Evolutionary conservation across 2,888 invertebrate genomes (phyloP), one percentile per base, ranked within the genome.

Genomic region (Heliconius hortense): DNA sequence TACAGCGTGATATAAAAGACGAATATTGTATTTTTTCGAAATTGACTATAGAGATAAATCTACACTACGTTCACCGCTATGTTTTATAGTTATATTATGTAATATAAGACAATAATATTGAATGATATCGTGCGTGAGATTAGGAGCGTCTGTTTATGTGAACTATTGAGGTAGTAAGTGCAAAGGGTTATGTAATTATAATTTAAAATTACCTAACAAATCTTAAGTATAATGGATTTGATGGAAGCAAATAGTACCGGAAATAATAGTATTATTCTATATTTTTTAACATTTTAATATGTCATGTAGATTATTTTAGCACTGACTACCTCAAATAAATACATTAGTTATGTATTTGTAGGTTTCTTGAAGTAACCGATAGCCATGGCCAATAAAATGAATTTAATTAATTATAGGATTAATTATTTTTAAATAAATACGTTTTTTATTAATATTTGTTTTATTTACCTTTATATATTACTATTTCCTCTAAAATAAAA

Each of bases 351-450:
- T 13, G 15, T 56, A 69, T 69, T 56, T 69, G n/a, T 68, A 11
- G 28, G 18, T 53, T n/a, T 59, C 18, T 53, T n/a, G 11, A 21
- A 24, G 39, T 66, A 8, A 31, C 31, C 31, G 7, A 69, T n/a
- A 69, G 31, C 56, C 56, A 56, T 56, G 69, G 56, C 69, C 69
- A 56, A 69, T 69, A 31, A 56, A 35, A 69, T 56, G 31, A 69
- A 69, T 69, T 69, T 69, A 56, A 69, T 56, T 69, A 69, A 31
- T 56, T 69, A 28, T 31, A 69, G n/a, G 15, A 5, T 10, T 35
- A 31, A 69, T 35, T 69, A 69, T 69, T 69, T 69, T 66, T 56
- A 56, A 69, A 53, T 69, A 69, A 69, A 69, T 24, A 69, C 13
- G 7, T 24, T 69, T 69, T 69, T 69, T 56, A 56, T 56, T 69